Evolutionary conservation across 1,140 invertebrate species (phyloP).

Genomic region (Colletes gigas): DNA sequence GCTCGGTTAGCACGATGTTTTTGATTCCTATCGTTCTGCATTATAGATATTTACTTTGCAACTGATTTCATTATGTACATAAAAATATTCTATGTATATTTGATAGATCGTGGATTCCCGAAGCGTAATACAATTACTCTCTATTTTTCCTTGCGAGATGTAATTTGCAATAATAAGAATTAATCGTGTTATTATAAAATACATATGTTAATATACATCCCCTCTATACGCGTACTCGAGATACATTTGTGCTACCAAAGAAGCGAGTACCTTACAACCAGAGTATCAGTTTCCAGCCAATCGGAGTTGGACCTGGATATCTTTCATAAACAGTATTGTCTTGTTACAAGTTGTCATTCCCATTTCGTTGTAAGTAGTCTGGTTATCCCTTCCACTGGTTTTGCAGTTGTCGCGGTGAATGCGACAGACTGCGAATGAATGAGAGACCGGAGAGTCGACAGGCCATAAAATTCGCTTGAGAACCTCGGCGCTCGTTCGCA

Average conservation of each 20-base stretch:
- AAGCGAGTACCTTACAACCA: neutral
- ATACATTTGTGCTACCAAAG: neutral
- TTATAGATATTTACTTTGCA: neutral
- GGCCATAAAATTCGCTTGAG: no score
- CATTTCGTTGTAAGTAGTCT: no score
- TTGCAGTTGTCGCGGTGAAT: no score
- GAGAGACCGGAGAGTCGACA: no score
- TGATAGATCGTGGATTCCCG: neutral
- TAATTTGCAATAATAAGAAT: constrained; percentile 10
- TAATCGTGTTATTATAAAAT: neutral
- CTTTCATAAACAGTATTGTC: no score
- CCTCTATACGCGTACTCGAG: no score
- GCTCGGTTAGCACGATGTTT: neutral
- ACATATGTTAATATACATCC: constrained; percentile 9
- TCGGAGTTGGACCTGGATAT: neutral
- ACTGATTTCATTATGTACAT: constrained; percentile 19
- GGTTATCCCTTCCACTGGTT: no score
- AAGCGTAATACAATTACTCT: constrained; percentile 9
- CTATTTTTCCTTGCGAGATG: neutral
- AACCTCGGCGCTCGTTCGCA: no score
- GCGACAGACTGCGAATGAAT: no score
- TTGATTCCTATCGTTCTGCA: neutral
- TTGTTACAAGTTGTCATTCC: no score
- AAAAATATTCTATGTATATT: constrained; percentile 7
- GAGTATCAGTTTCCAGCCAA: neutral